Evolutionary conservation across 2,888 invertebrate genomes (phyloP).

Genomic region (Taenaris catops): DNA sequence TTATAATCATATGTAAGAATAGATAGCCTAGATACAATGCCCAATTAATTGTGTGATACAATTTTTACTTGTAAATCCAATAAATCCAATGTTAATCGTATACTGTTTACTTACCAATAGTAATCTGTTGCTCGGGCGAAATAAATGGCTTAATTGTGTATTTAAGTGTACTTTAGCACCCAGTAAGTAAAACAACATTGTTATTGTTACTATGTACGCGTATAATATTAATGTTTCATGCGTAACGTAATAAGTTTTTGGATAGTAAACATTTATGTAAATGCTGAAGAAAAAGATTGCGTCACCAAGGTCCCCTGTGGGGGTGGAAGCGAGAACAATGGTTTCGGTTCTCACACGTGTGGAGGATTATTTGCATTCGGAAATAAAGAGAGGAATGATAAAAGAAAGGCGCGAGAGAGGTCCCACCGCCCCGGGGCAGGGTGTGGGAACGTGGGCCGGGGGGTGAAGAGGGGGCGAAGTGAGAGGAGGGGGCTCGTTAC

Average conservation of each 20-base stretch:
- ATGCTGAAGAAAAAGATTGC: constrained; percentile 76
- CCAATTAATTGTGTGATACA: too few species aligned
- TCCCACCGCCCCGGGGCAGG: constrained; percentile 76
- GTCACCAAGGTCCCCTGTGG: constrained; percentile 75
- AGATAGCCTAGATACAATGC: too few species aligned
- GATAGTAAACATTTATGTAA: constrained; percentile 66
- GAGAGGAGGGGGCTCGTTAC: constrained; percentile 72
- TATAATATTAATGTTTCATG: constrained; percentile 21
- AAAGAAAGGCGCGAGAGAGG: constrained; percentile 80
- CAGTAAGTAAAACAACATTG: too few species aligned
- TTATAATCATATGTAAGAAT: too few species aligned
- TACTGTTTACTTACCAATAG: too few species aligned
- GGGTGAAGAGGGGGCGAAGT: constrained; percentile 38
- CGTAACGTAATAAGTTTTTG: constrained; percentile 38
- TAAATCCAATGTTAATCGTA: too few species aligned
- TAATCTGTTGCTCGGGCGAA: too few species aligned
- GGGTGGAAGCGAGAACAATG: constrained; percentile 76
- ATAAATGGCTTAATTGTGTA: too few species aligned
- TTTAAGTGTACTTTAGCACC: too few species aligned
- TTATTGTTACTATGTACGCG: too few species aligned
- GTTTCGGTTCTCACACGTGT: constrained; percentile 81
- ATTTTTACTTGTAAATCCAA: too few species aligned
- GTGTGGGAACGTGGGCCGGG: constrained; percentile 62
- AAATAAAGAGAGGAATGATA: constrained; percentile 80
- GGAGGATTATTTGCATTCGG: constrained; percentile 82